phyloP scores from a whole-genome alignment of 2,888 invertebrate species.

The Andrena minutula region DNA sequence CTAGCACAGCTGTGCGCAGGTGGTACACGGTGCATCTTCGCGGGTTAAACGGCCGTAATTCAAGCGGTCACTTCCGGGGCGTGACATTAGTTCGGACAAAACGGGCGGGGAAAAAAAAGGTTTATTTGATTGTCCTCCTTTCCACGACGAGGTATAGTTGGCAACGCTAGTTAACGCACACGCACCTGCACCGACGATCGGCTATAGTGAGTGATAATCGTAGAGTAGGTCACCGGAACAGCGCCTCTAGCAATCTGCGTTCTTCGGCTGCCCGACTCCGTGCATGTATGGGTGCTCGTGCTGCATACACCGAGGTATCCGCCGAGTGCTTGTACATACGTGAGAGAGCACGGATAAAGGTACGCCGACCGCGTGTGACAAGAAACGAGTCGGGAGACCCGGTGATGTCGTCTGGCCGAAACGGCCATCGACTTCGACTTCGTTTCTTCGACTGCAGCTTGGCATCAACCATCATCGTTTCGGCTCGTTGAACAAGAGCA shows the following conservation, averaged over 20 bases:
- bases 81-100: conserved; percentile 39
- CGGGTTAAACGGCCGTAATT: neutral
- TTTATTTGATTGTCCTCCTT: conserved; percentile 73
- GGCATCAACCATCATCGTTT: neutral
- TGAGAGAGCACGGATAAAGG: conserved; percentile 37
- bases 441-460: conserved; percentile 10
- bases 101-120: conserved; percentile 38
- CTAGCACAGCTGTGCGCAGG: too few relatives aligned
- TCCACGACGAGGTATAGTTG: conserved; percentile 66
- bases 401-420: conserved; percentile 42
- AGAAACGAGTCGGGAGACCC: conserved; percentile 56
- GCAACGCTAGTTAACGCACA: conserved; percentile 72
- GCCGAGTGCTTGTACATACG: neutral
- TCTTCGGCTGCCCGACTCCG: conserved; percentile 68
- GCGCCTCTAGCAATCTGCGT: conserved; percentile 83
- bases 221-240: conserved; percentile 85
- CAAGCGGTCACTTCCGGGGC: neutral
- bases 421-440: conserved; percentile 33
- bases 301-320: neutral
- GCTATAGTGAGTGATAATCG: conserved; percentile 81
- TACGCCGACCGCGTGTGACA: conserved; percentile 48
- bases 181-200: conserved; percentile 73
- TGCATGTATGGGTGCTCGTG: conserved; percentile 12
- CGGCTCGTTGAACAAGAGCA: neutral
- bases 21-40: neutral